Evolutionary conservation across 1,140 invertebrate genomes (phyloP).

Genomic region (Oppia nitens): DNA sequence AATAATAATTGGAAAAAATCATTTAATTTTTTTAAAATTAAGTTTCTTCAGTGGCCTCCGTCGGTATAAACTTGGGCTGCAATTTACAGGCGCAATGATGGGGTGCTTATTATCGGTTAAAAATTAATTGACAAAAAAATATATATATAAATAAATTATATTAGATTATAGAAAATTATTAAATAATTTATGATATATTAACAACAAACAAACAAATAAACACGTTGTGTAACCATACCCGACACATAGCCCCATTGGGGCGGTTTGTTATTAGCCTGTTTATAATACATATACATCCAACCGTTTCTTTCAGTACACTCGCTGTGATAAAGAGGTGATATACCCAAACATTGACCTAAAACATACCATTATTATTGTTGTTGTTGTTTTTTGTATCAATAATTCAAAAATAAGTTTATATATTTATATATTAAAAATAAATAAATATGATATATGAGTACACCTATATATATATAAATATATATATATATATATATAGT

Average conservation of each 20-base stretch:
- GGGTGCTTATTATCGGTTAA: slow-evolving; percentile 2
- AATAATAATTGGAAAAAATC: not conserved
- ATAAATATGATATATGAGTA: too few species aligned
- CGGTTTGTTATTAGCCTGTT: slow-evolving; percentile 13
- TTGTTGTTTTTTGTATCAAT: too few species aligned
- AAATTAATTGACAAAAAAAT: too few species aligned
- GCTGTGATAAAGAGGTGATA: slow-evolving; percentile 17
- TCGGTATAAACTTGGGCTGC: slow-evolving; percentile 13
- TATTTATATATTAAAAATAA: too few species aligned
- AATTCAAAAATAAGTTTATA: too few species aligned
- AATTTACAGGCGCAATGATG: slow-evolving; percentile 24
- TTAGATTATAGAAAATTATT: not conserved
- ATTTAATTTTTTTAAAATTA: not conserved
- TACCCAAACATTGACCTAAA: slow-evolving; percentile 16
- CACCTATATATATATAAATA: too few species aligned
- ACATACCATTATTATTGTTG: too few species aligned
- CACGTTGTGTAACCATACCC: not conserved
- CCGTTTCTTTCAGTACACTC: slow-evolving; percentile 22
- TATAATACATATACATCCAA: slow-evolving; percentile 23
- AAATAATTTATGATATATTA: not conserved
- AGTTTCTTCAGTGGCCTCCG: not conserved
- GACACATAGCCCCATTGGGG: slow-evolving; percentile 18
- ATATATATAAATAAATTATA: too few species aligned
- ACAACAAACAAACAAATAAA: not conserved
- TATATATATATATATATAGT: too few species aligned